Conservation (phyloP, 64 coral and sea anemone genomes). For the Dendronephthya gigantea region DNA sequence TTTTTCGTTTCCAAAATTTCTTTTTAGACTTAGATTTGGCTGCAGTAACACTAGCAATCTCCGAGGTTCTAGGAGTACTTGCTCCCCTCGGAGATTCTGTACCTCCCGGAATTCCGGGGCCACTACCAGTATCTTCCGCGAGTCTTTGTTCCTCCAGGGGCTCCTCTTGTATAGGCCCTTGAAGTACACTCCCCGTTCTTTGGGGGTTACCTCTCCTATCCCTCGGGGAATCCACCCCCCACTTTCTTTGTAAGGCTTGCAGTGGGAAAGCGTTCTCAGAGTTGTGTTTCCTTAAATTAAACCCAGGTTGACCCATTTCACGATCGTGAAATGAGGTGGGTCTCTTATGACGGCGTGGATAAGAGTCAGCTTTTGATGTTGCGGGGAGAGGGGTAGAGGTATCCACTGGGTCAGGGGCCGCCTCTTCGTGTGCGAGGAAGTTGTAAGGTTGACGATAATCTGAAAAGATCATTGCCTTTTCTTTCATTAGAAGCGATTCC, state of each 20-base stretch:
- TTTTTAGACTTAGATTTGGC: not conserved
- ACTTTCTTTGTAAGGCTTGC: not conserved
- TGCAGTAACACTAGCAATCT: not conserved
- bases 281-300: not conserved
- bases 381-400: not conserved
- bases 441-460: slow-evolving; percentile 53
- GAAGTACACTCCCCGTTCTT: not conserved
- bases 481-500: slow-evolving; percentile 40
- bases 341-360: not conserved
- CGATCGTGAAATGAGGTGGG: not conserved
- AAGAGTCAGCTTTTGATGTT: not conserved
- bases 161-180: not conserved
- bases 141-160: not conserved
- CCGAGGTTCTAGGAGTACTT: not conserved
- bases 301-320: not conserved
- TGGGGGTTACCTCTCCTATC: not conserved
- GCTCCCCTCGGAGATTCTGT: not conserved
- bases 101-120: not conserved
- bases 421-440: slow-evolving; percentile 40
- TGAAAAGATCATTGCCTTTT: slow-evolving; percentile 49
- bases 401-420: slow-evolving; percentile 19
- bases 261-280: not conserved
- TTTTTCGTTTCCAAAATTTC: slow-evolving; percentile 15
- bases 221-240: not conserved
- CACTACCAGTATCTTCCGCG: not conserved